Percentiles rank a stretch among this genome's conserved stretches.
Conservation (phyloP, 2,797 vertebrate species). For the Rhodeus uyekii region DNA sequence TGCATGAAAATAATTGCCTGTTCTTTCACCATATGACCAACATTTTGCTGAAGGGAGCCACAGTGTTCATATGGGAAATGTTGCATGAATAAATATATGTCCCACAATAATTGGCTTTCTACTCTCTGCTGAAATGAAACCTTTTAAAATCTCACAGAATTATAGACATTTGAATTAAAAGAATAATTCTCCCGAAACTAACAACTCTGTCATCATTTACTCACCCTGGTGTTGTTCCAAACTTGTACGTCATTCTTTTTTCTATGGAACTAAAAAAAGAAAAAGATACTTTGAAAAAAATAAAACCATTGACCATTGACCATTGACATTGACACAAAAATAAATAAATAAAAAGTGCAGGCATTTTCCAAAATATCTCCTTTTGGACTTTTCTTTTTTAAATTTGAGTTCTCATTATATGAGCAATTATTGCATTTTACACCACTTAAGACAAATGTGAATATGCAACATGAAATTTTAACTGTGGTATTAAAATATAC, state of each 20-base stretch:
- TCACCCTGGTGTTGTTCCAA: background rate
- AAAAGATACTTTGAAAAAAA: no score
- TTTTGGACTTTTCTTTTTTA: background rate
- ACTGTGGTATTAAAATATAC: background rate
- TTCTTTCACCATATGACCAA: slow-evolving; percentile 79
- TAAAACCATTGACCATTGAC: no score
- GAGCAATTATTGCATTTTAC: slow-evolving; percentile 18
- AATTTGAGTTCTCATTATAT: background rate
- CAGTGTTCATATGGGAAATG: slow-evolving; percentile 54
- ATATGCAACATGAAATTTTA: background rate
- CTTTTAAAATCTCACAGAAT: background rate
- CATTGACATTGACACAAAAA: no score
- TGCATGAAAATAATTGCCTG: slow-evolving; percentile 73
- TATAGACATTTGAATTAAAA: background rate
- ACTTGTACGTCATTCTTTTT: background rate
- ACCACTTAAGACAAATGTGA: slow-evolving; percentile 1
- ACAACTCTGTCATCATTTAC: background rate
- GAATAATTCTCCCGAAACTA: background rate
- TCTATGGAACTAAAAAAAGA: background rate
- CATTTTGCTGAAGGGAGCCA: slow-evolving; percentile 59
- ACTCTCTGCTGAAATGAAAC: slow-evolving; percentile 21
- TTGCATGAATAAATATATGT: slow-evolving; percentile 55
- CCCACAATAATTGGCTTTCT: slow-evolving; percentile 62
- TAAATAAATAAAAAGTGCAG: no score
- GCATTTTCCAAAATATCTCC: no score